A percentile compares a stretch with the other conserved stretches of the same genome.
These are phyloP conservation scores for Lycodopsis pacificus DNA, from an alignment of 2,797 vertebrate genomes.

Conservation along the genomic window DNA sequence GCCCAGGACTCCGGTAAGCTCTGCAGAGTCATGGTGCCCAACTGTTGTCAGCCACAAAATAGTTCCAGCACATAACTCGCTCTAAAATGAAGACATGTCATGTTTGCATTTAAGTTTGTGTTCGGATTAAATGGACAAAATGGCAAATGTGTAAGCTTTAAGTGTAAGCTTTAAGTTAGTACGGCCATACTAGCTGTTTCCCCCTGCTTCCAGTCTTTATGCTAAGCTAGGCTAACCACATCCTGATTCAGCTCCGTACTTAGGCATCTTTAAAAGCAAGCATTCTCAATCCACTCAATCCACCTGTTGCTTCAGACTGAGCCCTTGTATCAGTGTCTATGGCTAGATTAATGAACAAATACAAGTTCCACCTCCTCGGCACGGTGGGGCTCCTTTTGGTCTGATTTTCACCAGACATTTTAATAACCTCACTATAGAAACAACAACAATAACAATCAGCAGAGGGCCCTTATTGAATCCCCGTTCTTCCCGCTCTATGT, in stretches of 20 bases:
- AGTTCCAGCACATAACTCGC: neutral
- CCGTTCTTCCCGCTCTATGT: neutral
- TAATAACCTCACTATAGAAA: conserved; percentile 6
- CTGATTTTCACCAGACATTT: conserved; percentile 12
- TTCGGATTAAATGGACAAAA: neutral
- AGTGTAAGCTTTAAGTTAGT: too few species aligned
- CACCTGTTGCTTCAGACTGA: neutral
- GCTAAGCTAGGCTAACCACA: neutral
- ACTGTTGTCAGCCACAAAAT: neutral
- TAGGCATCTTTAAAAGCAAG: neutral
- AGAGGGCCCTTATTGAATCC: neutral
- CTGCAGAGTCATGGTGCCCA: neutral
- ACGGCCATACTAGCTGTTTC: neutral
- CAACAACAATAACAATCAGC: conserved; percentile 1
- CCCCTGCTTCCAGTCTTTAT: neutral
- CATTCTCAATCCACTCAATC: too few species aligned
- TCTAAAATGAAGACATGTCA: neutral
- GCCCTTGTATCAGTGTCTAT: neutral
- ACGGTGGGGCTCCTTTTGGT: neutral
- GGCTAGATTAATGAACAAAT: neutral
- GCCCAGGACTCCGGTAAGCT: neutral
- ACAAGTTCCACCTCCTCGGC: neutral
- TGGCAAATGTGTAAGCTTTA: neutral
- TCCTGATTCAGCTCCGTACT: neutral
- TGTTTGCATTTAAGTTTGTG: neutral